Conservation (phyloP, 2,888 invertebrate genomes). For the Ennomos quercinarius region DNA sequence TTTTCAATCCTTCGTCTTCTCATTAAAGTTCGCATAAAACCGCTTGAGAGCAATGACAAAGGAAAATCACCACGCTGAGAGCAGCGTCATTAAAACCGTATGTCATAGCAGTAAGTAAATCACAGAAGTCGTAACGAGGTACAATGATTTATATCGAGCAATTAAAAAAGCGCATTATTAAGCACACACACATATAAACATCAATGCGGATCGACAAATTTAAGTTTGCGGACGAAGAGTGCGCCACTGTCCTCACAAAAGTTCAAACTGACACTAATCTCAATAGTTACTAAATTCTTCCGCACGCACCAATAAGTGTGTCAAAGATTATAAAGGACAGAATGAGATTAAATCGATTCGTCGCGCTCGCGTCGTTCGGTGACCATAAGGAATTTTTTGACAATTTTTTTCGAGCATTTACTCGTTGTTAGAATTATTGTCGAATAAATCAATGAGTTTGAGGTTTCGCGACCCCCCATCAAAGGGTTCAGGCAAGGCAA, state of each 20-base stretch:
- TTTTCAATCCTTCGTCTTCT: conserved; percentile 60
- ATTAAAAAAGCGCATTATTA: conserved; percentile 76
- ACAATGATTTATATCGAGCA: conserved; percentile 81
- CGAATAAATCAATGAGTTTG: conserved; percentile 73
- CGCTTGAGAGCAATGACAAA: conserved; percentile 68
- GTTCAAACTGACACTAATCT: not conserved
- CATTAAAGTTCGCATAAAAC: conserved; percentile 78
- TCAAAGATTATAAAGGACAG: conserved; percentile 48
- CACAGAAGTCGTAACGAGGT: conserved; percentile 74
- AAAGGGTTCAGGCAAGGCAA: conserved; percentile 51
- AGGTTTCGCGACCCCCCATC: conserved; percentile 72
- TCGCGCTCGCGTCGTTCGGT: conserved; percentile 54
- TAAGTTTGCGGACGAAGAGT: conserved; percentile 18
- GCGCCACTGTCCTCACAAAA: conserved; percentile 7
- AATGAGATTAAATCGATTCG: conserved; percentile 79
- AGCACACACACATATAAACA: conserved; percentile 51
- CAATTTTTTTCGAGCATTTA: conserved; percentile 58
- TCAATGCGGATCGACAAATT: conserved; percentile 14
- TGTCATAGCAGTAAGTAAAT: conserved; percentile 83
- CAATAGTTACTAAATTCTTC: conserved; percentile 1
- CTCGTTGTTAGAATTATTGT: conserved; percentile 68
- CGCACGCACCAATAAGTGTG: conserved; percentile 38
- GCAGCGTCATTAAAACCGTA: conserved; percentile 72
- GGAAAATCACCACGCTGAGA: conserved; percentile 54
- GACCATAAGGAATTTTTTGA: conserved; percentile 78